phyloP scores from a whole-genome alignment of 2,888 invertebrate species.

The Tupiocoris notatus region DNA sequence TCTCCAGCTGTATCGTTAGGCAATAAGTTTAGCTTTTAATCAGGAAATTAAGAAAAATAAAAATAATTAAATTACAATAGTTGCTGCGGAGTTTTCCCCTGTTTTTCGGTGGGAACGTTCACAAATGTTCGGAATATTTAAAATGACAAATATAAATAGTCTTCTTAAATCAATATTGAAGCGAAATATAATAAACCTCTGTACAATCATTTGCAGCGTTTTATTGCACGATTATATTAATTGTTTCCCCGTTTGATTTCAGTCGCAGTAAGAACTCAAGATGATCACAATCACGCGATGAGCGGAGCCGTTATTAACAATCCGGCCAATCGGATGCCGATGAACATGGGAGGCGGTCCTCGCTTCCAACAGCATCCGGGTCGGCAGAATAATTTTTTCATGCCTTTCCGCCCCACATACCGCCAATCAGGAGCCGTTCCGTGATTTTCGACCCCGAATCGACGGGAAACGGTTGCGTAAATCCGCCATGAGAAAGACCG shows the following conservation, averaged over 20 bases:
- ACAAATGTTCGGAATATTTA: too few species aligned
- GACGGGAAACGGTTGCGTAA: slow-evolving; percentile 94
- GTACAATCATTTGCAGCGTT: too few species aligned
- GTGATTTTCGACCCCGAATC: slow-evolving; percentile 61
- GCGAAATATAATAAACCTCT: too few species aligned
- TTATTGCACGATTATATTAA: not conserved
- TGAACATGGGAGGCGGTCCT: not conserved
- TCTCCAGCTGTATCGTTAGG: too few species aligned
- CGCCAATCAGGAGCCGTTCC: slow-evolving; percentile 53
- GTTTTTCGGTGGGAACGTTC: too few species aligned
- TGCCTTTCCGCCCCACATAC: slow-evolving; percentile 57
- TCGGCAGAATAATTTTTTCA: slow-evolving; percentile 55
- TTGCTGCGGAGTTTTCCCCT: too few species aligned
- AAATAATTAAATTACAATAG: too few species aligned
- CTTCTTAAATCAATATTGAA: too few species aligned
- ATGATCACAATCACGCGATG: slow-evolving; percentile 41
- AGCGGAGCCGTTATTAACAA: slow-evolving; percentile 22
- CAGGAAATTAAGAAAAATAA: too few species aligned
- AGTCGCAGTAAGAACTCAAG: not conserved
- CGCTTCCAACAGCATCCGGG: slow-evolving; percentile 47
- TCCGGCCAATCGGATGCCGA: slow-evolving; percentile 33
- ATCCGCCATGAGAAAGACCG: slow-evolving; percentile 95
- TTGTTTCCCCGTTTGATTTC: not conserved
- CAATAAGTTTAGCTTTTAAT: too few species aligned
- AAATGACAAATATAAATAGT: too few species aligned